A percentile compares a stretch with the other conserved stretches of the same genome.
These are phyloP conservation scores for Papilio protenor DNA, from an alignment of 2,888 invertebrate species.

Conservation along the genomic window DNA sequence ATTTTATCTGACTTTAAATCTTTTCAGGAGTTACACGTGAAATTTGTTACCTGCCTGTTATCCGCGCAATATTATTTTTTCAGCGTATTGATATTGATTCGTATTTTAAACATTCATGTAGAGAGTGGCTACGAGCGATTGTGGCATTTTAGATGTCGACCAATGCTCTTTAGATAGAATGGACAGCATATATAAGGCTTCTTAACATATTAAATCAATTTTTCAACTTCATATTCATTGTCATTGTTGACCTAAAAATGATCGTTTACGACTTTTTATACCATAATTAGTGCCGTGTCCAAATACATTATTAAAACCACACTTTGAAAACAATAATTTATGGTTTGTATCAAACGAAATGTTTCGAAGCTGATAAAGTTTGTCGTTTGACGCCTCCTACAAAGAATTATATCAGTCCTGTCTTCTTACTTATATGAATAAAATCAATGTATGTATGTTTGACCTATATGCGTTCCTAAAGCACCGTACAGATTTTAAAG, in stretches of 20 bases:
- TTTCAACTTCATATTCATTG: not conserved
- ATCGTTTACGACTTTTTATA: not conserved
- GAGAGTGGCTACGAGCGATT: not conserved
- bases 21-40: not conserved
- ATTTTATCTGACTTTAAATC: not conserved
- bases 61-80: not conserved
- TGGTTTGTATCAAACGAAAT: not conserved
- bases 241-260: not conserved
- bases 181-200: no score
- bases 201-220: no score
- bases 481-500: not conserved
- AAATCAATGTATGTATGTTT: no score
- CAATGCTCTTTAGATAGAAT: not conserved
- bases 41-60: no score
- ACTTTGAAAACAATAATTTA: not conserved
- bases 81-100: not conserved
- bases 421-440: no score
- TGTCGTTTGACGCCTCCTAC: not conserved
- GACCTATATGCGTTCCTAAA: no score
- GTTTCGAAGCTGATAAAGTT: not conserved
- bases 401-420: no score
- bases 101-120: conserved; percentile 1
- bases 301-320: not conserved
- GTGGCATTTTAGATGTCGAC: not conserved
- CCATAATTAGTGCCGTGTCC: not conserved